These are phyloP conservation scores for Peucedramus taeniatus DNA, from an alignment of 2,113 vertebrate species.

Conservation along the genomic window DNA sequence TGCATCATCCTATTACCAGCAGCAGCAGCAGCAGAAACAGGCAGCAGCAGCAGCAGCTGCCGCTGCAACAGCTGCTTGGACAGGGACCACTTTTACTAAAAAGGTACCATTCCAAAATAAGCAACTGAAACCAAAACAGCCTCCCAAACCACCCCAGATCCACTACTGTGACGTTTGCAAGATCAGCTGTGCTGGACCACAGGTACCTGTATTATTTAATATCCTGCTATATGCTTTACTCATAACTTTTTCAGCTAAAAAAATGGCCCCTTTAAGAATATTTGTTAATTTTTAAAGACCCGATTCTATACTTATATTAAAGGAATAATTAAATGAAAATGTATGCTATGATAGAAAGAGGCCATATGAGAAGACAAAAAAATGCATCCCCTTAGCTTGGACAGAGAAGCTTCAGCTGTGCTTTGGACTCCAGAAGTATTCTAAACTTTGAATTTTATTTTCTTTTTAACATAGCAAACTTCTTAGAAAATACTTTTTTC, in stretches of 20 bases:
- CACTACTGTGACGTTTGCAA: constrained; percentile 99
- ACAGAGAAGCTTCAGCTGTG: background rate
- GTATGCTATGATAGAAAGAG: background rate
- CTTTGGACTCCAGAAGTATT: background rate
- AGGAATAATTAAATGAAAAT: background rate
- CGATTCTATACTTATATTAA: background rate
- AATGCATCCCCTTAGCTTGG: background rate
- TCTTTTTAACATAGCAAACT: background rate
- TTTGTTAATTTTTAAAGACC: background rate
- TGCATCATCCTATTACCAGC: constrained; percentile 92
- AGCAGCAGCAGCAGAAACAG: constrained; percentile 83
- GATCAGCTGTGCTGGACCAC: constrained; percentile 96
- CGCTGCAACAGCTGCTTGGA: constrained; percentile 89
- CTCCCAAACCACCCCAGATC: constrained; percentile 96
- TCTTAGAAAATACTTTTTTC: background rate
- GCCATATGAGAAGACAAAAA: background rate
- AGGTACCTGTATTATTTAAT: background rate
- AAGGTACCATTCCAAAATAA: constrained; percentile 96
- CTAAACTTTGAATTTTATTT: background rate
- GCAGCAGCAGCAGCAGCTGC: constrained; percentile 85
- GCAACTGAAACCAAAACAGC: constrained; percentile 93
- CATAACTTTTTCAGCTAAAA: background rate
- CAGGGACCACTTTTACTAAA: constrained; percentile 93
- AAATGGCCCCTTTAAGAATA: background rate
- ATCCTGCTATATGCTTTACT: background rate